Evolutionary conservation across 2,888 invertebrate genomes (phyloP), one percentile per base, ranked within the genome.

Genomic region (Trachelus stipa): DNA sequence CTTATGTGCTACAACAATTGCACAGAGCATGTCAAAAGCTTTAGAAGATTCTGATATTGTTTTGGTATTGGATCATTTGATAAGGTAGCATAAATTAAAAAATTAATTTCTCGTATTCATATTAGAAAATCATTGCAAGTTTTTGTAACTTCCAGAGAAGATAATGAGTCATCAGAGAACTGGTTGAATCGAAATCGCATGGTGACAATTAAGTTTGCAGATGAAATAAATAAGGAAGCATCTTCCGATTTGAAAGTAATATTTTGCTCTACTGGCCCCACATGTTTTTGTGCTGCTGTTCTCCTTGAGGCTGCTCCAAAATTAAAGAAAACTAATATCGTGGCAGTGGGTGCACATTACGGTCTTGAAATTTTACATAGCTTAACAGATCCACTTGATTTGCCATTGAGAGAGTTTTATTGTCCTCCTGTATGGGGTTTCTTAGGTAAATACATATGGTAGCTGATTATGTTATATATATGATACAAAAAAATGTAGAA

Each of bases 341-440:
- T 94, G 3, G 94, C 93, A 9, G 92, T 93, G 12, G 93, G 94
- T 73, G 92, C 94, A 2, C 93, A 94, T 86, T 87, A 93, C 81
- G 94, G 94, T 23, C 89, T 94, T 78, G 92, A 93, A 81, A 88
- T 92, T 75, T 85, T 92, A 34, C 77, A 83, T 71, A 78, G 80
- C 12, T 79, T 83, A 23, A 73, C 80, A 30, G 88, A 90, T 56
- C 85, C 90, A 35, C 85, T 92, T 35, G 90, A 92, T 85, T 87
- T 94, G 15, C 92, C 93, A 0, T 82, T 93, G 79, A 89, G 89
- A 83, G 91, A 92, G 84, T 92, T 94, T 84, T 92, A 93, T 85
- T 94, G 93, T 77, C 94, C 94, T 12, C 94, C 94, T 40, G 94
- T 95, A 9, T 95, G 94, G 94, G 95, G 95, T 12, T 94, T 93